Base-by-base conservation (phyloP, 2,113 vertebrate genomes). In the Hyla sarda region DNA sequence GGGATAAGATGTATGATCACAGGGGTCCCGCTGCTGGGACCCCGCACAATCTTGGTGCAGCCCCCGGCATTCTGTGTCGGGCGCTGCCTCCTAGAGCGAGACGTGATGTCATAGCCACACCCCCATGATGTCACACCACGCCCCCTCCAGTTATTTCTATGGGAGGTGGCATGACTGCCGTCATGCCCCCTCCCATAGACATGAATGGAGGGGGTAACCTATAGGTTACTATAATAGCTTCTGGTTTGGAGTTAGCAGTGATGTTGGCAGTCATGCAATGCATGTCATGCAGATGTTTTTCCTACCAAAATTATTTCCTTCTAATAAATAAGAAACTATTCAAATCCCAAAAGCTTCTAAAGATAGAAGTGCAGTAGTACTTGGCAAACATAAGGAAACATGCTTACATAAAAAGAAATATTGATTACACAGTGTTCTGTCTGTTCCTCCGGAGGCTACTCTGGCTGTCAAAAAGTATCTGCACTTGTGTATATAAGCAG, bases 391-490 rank as follows among this genome's bases (percentile, higher is more conserved):
- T 78, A 81, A 86, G 65, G 56, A 80, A 86, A 81, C 84, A 86
- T 73, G 83, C 72, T 76, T 84, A 76, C 69, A 75, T 75, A 84
- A 86, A 80, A 73, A 80, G 76, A 72, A 80, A 86, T 86, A 86
- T 86, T 86, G 84, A 86, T 81, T 81, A 81, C 76, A 81, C 84
- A 80, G 75, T 73, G 84, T 86, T 86, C 84, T 48, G 65, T 72
- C 76, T 86, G 65, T 86, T 81, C n/a, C 84, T 86, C 84, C 32
- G 34, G 76, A 81, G 84, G 65, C 76, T 73, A 25, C 62, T 86
- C 84, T 72, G 84, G 76, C 76, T 86, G 84, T 86, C 84, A 86
- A 45, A 86, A 81, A 86, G 65, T 80, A 86, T 86, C 76, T 81
- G 50, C 48, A 81, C 76, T 81, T 71, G 62, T 86, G 84, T 86